Evolutionary conservation across 64 coral and sea anemone genomes (phyloP), one percentile per base, ranked within the genome.

Genomic region (Stichodactyla helianthus): DNA sequence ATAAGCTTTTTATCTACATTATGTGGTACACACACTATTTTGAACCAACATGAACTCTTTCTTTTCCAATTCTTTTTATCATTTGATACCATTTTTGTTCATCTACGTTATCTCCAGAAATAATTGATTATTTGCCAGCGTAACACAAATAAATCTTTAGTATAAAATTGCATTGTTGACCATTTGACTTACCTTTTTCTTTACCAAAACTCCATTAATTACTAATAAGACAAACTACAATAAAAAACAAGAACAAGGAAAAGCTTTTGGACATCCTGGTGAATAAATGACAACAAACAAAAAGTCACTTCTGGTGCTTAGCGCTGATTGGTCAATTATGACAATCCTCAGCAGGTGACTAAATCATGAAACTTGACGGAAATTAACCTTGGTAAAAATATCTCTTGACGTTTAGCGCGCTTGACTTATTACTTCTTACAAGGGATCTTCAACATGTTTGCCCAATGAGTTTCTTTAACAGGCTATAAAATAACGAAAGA

Each of bases 271-370:
- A 74, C 68, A 31, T 74, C 68, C 68, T 31, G 68, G 12, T 74
- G 27, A 74, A 74, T 74, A 74, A 74, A 74, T 74, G 26, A 74
- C 68, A 74, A 31, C 68, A 74, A 74, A 74, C 68, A 74, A 74
- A 74, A 74, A 31, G 10, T 10, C 8, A 11, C n/a, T 74, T 74
- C 8, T 74, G 68, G n/a, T 74, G n/a, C 68, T 74, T 5, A 74
- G 27, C 25, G 68, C 12, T 74, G 26, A 74, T 74, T 74, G 68
- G 68, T 27, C 25, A 27, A 11, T 31, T 5, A 4, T 74, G 68
- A 74, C 68, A 74, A 9, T 74, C 22, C 68, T 31, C 68, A 11
- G 68, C 68, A 74, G 68, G 68, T 74, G 68, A 74, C 68, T 26
- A 27, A 74, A 31, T 74, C 68, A 74, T 74, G 6, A 74, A 31